Evolutionary conservation across 35 echinoderm and acorn worm species (phyloP), one percentile per base, ranked within the genome.

Genomic region (Patiria miniata): DNA sequence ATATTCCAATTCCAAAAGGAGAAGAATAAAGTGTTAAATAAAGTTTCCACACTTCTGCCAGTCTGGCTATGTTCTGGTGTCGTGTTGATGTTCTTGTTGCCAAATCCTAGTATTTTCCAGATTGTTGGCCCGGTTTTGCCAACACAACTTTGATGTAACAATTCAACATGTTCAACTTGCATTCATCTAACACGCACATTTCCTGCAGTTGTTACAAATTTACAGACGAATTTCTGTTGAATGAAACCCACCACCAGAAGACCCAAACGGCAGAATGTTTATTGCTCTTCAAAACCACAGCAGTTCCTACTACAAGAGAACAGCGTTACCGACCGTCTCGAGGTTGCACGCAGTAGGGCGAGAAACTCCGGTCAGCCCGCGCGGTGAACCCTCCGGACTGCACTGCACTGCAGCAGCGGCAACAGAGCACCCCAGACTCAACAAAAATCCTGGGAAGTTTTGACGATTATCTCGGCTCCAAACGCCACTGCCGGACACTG

Each of bases 221-320:
- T 73, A 32, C 7, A 34, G 34, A 73, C 26, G 26, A 34, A 34
- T 73, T 73, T 73, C 23, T 22, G 21, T 34, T 34, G 21, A 32
- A 34, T 73, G n/a, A n/a, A n/a, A n/a, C n/a, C 65, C 65, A 73
- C 65, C 65, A 73, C 7, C 65, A 73, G 65, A 73, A 18, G 65
- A 73, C 65, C 42, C 42, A 12, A 47, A 12, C 65, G 29, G 65
- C 65, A 73, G 65, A 23, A 73, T 73, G 65, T 73, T 73, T 1
- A 34, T 30, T 12, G 26, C 29, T 73, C 65, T 10, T 14, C 2
- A 15, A 73, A 69, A 61, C 23, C 23, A 73, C 30, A 26, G 34
- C 65, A 34, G 19, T 26, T 57, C 15, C 30, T 68, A 7, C 8
- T 8, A 23, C n/a, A 8, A 8, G 26, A 34, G 29, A 32, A 73